phyloP scores from a whole-genome alignment of 2,888 invertebrate genomes.

The Uropetala carovei region DNA sequence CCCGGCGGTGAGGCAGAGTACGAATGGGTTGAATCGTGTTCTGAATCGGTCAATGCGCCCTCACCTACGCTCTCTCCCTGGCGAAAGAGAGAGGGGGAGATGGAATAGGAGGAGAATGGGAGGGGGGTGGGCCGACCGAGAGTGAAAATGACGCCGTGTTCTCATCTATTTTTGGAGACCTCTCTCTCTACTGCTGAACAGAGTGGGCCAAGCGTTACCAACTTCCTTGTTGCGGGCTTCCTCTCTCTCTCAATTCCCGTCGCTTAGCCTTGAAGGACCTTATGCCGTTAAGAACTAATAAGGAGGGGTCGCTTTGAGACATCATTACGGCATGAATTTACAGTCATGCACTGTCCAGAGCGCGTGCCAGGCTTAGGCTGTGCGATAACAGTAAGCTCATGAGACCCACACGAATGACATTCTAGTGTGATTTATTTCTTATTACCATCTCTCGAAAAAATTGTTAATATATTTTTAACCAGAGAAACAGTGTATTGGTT shows the following conservation, averaged over 20 bases:
- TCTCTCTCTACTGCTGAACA: neutral
- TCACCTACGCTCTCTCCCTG: neutral
- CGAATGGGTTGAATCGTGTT: neutral
- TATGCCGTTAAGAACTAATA: constrained; percentile 22
- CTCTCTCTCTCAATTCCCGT: neutral
- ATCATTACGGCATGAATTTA: neutral
- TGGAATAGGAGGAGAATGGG: too few species aligned
- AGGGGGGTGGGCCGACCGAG: neutral
- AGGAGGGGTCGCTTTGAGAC: neutral
- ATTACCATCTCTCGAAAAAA: neutral
- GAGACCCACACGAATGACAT: too few species aligned
- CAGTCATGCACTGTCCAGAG: neutral
- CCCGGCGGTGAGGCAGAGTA: too few species aligned
- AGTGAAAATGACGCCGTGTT: constrained; percentile 20
- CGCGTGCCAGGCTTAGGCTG: neutral
- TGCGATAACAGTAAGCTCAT: neutral
- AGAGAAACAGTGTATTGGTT: too few species aligned
- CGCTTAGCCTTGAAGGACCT: neutral
- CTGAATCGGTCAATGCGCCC: constrained; percentile 13
- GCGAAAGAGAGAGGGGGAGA: neutral
- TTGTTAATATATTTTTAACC: neutral
- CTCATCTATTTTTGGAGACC: neutral
- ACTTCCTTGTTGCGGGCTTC: neutral
- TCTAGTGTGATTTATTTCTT: neutral
- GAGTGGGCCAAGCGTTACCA: neutral